A percentile compares a stretch with the other conserved stretches of the same genome.
Conservation (phyloP, 1,140 invertebrate species). For the Aphaenogaster floridana region DNA sequence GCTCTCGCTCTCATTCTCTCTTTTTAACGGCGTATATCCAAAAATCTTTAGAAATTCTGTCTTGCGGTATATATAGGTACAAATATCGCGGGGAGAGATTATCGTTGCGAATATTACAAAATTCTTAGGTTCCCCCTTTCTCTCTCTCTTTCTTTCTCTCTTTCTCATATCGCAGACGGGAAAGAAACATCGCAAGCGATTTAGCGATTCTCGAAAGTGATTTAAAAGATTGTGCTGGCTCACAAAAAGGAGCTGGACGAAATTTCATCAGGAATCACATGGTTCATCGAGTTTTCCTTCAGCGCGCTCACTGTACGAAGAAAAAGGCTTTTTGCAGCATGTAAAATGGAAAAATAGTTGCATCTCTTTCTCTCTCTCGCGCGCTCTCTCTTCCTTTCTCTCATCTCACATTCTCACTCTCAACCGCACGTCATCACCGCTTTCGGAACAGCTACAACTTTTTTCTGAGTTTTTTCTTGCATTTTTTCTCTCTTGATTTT, state of each 20-base stretch:
- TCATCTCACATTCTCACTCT: constrained; percentile 45
- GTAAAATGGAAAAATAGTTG: constrained; percentile 68
- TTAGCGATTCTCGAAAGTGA: constrained; percentile 62
- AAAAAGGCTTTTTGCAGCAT: constrained; percentile 51
- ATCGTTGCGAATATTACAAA: constrained; percentile 49
- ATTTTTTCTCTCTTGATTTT: neutral
- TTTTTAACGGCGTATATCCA: constrained; percentile 59
- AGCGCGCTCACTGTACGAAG: constrained; percentile 57
- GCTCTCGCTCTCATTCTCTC: neutral
- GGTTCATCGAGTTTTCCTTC: constrained; percentile 63
- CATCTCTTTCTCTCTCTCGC: constrained; percentile 48
- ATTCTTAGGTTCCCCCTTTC: constrained; percentile 2
- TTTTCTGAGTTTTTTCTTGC: constrained; percentile 35
- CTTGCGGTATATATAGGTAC: constrained; percentile 29
- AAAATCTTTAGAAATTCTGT: constrained; percentile 76
- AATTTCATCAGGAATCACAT: constrained; percentile 74
- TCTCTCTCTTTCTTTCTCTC: neutral
- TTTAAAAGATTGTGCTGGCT: constrained; percentile 71
- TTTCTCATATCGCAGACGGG: constrained; percentile 28
- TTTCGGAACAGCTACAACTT: constrained; percentile 47
- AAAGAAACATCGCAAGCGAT: constrained; percentile 51
- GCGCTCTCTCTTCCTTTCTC: constrained; percentile 7
- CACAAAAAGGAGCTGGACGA: constrained; percentile 74
- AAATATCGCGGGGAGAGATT: constrained; percentile 49
- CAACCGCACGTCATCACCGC: constrained; percentile 8